Base-by-base conservation (phyloP, 1,140 invertebrate genomes). In the Drosophila ambigua region DNA sequence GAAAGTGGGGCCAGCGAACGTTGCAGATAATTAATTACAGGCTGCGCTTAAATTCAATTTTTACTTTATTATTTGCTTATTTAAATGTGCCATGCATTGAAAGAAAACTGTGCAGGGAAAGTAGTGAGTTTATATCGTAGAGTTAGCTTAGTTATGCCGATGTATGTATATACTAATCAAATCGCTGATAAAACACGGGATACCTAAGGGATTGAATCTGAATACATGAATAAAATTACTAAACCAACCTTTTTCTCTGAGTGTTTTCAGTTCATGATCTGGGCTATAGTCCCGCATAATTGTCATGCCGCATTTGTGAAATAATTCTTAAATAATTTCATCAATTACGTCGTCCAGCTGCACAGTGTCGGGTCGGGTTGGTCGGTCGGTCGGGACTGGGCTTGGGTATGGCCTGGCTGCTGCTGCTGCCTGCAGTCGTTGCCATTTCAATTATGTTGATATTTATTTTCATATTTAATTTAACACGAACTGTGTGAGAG, bases 401-500 rank as follows among this genome's bases (percentile, higher is more conserved):
- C 4, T 15, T 23, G 45, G 16, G 45, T 2, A 16, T 16, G n/a
- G 52, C 43, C 20, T 41, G 20, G 61, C 52, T 41, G 63, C 48
- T n/a, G 58, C 35, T 65, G 58, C 50, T 53, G 50, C 55, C 50
- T 44, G 31, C 35, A 39, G 11, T 26, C 53, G 46, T 61, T 87
- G 83, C 79, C 75, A 76, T 79, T 88, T 82, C 82, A 87, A 87
- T 87, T 87, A 87, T 88, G 82, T 83, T 85, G 75, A 87, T 79
- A 87, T 87, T 87, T 88, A 87, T 87, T 87, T 87, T 87, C 82
- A 87, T 87, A 87, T 87, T 87, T 87, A 88, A 87, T 87, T 87
- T 88, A 88, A 87, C 83, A 69, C 82, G 66, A 71, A 74, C 48
- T 4, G 49, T 46, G 11, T 5, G 31, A 45, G 35, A 39, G n/a